Evolutionary conservation across 2,888 invertebrate genomes (phyloP).

Genomic region (Mactromeris polynyma): DNA sequence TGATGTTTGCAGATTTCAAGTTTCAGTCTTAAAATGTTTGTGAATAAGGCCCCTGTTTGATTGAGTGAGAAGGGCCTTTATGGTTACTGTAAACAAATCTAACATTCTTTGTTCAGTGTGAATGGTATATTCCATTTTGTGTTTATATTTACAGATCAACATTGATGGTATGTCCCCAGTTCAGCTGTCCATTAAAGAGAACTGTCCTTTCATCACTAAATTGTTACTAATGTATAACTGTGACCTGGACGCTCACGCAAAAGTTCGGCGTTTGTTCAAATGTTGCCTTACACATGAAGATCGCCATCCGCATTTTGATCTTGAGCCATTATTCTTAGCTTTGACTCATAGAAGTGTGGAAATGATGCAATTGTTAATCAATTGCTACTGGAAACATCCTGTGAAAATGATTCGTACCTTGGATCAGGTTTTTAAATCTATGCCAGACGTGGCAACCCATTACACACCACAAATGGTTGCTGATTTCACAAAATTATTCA

Average conservation of each 20-base stretch:
- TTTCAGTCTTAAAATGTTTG: too few species aligned
- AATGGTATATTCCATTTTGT: too few species aligned
- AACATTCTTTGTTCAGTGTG: too few species aligned
- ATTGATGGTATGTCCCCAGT: slow-evolving; percentile 82
- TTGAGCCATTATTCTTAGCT: slow-evolving; percentile 85
- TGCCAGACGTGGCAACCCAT: slow-evolving; percentile 77
- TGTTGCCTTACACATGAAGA: slow-evolving; percentile 84
- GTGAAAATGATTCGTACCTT: slow-evolving; percentile 75
- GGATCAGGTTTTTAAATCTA: slow-evolving; percentile 79
- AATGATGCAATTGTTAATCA: slow-evolving; percentile 80
- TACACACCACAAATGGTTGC: slow-evolving; percentile 73
- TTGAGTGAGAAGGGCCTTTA: too few species aligned
- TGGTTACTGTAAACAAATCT: too few species aligned
- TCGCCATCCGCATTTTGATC: slow-evolving; percentile 84
- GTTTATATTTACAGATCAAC: slow-evolving; percentile 80
- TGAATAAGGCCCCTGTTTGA: too few species aligned
- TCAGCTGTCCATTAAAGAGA: slow-evolving; percentile 80
- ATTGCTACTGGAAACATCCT: slow-evolving; percentile 80
- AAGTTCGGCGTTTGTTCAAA: slow-evolving; percentile 72
- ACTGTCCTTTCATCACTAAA: slow-evolving; percentile 78
- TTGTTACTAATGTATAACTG: slow-evolving; percentile 83
- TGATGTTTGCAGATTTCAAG: too few species aligned
- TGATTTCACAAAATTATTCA: slow-evolving; percentile 79
- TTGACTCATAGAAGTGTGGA: slow-evolving; percentile 84
- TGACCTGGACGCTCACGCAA: slow-evolving; percentile 82